Conservation (phyloP, 2,888 invertebrate genomes). For the Pollenia labialis region DNA sequence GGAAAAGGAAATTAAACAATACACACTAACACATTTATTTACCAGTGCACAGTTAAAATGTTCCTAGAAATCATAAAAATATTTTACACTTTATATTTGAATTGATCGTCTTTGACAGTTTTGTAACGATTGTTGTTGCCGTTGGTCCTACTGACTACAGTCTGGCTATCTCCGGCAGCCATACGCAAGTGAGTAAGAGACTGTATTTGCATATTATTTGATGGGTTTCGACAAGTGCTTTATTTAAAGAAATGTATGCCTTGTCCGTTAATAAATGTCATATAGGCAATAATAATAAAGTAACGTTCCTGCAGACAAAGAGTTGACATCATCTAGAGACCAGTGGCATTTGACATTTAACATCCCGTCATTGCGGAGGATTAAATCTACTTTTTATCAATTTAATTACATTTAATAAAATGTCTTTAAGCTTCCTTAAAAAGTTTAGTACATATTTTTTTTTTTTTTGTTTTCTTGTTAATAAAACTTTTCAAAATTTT, state of each 20-base stretch:
- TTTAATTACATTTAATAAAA: background rate
- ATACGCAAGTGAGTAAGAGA: background rate
- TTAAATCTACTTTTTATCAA: slow-evolving; percentile 4
- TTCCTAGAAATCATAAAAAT: slow-evolving; percentile 73
- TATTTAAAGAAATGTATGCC: slow-evolving; percentile 45
- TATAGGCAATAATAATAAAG: slow-evolving; percentile 36
- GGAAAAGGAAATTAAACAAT: slow-evolving; percentile 52
- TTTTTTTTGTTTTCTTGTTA: background rate
- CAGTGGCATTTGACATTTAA: slow-evolving; percentile 54
- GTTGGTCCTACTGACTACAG: slow-evolving; percentile 25
- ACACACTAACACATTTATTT: background rate
- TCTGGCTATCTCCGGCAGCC: background rate
- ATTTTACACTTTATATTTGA: slow-evolving; percentile 69
- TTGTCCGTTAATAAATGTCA: slow-evolving; percentile 39
- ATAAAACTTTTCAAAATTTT: no score
- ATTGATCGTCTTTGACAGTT: slow-evolving; percentile 68
- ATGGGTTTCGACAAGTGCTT: slow-evolving; percentile 62
- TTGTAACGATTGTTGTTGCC: slow-evolving; percentile 50
- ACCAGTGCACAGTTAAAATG: slow-evolving; percentile 2
- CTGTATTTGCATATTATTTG: slow-evolving; percentile 11
- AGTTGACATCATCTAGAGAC: slow-evolving; percentile 33
- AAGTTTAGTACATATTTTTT: background rate
- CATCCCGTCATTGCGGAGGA: background rate
- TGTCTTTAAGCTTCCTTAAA: background rate
- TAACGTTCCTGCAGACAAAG: background rate